Base-by-base conservation (phyloP, 2,113 vertebrate genomes). In the Cyprinodon variegatus region DNA sequence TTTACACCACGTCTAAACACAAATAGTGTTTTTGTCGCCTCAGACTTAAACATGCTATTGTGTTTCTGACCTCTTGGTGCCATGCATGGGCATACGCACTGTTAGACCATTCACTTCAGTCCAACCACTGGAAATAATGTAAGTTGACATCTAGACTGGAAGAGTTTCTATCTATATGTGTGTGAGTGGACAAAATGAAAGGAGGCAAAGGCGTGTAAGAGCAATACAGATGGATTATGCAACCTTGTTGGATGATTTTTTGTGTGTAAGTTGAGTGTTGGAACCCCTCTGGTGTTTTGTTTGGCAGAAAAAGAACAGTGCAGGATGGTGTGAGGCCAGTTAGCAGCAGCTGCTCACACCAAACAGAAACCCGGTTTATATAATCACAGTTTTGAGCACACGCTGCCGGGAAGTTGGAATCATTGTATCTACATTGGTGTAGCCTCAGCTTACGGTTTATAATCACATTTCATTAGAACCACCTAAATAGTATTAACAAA, bases 341-440 rank as follows among this genome's bases (percentile, higher is more conserved):
- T 60, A 85, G 41, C 65, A 78, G 78, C 83, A 86, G 84, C 83
- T 87, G 87, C 73, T 78, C 75, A 72, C 65, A 63, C 36, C 50
- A 60, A 67, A 68, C 83, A 86, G 79, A 74, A 68, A 39, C 5
- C 22, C 46, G 1, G 20, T 88, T 84, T 87, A 88, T 67, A 74
- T 88, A 79, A 88, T 38, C 60, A 65, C 73, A 72, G 57, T 76
- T 61, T 60, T 43, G 79, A 80, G 81, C 77, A 73, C 68, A 68
- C 20, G 65, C 70, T 68, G 20, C 61, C 53, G 22, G 39, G 43
- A 48, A 59, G 13, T 48, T 41, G 46, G 43, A 12, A 46, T 67
- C 61, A 46, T 37, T 65, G 59, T 61, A 66, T 15, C 0, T 15
- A 45, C 37, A 13, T 0, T n/a, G 17, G 50, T 57, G 7, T 20